Conservation (phyloP, 2,888 invertebrate genomes). For the Prenolepis imparis region DNA sequence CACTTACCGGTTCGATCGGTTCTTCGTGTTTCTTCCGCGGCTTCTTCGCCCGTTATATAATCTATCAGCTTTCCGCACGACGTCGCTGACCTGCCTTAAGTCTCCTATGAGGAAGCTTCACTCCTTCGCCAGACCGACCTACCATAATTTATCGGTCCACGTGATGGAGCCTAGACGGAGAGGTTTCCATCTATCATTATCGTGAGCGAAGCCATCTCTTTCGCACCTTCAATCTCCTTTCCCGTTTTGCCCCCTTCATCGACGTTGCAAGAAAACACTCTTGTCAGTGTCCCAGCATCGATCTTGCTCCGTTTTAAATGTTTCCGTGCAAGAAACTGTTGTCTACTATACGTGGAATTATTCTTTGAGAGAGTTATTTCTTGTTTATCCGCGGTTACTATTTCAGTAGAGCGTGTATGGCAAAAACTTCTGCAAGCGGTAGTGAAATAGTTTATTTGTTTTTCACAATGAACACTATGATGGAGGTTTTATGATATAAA, state of each 20-base stretch:
- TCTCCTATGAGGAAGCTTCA: slow-evolving; percentile 50
- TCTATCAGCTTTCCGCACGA: slow-evolving; percentile 56
- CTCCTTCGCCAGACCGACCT: slow-evolving; percentile 36
- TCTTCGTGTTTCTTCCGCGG: slow-evolving; percentile 50
- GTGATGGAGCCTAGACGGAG: slow-evolving; percentile 62
- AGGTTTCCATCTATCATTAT: slow-evolving; percentile 74
- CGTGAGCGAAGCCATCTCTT: slow-evolving; percentile 67
- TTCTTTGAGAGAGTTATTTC: slow-evolving; percentile 34
- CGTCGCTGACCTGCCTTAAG: slow-evolving; percentile 53
- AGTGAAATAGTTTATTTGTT: slow-evolving; percentile 43
- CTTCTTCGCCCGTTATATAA: slow-evolving; percentile 57
- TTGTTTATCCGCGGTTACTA: slow-evolving; percentile 40
- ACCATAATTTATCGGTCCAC: slow-evolving; percentile 69
- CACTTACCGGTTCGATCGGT: slow-evolving; percentile 55
- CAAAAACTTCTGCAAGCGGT: slow-evolving; percentile 33
- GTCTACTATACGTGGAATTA: slow-evolving; percentile 39
- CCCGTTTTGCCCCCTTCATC: slow-evolving; percentile 57
- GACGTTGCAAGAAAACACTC: slow-evolving; percentile 60
- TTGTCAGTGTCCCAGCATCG: slow-evolving; percentile 57
- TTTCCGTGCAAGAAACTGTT: slow-evolving; percentile 61
- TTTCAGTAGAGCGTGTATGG: slow-evolving; percentile 21
- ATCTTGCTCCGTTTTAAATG: slow-evolving; percentile 40
- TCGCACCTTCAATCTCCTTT: slow-evolving; percentile 61
- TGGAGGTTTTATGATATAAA: slow-evolving; percentile 35
- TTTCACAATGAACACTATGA: slow-evolving; percentile 22